These are phyloP conservation scores for Sitophilus oryzae DNA, from an alignment of 1,140 invertebrate genomes.

Conservation along the genomic window DNA sequence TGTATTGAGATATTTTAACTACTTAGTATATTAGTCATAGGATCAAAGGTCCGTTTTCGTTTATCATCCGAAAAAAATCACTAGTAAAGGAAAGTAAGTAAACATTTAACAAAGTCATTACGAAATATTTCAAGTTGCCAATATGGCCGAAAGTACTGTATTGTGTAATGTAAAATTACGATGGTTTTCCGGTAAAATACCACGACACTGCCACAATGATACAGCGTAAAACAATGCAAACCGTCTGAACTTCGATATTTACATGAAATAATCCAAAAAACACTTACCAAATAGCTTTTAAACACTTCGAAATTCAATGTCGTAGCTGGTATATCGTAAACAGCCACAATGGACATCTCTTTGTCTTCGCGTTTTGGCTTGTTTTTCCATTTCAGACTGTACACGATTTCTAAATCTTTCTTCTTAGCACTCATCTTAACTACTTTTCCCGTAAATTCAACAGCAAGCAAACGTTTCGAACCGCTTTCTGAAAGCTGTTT, in stretches of 20 bases:
- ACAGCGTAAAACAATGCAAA: not conserved
- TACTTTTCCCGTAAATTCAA: too few relatives aligned
- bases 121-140: too few relatives aligned
- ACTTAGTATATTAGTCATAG: too few relatives aligned
- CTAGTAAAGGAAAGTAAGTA: too few relatives aligned
- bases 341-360: slow-evolving; percentile 37
- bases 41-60: too few relatives aligned
- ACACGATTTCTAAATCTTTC: slow-evolving; percentile 40
- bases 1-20: too few relatives aligned
- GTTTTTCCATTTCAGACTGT: slow-evolving; percentile 43
- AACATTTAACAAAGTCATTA: too few relatives aligned
- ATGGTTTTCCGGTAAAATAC: too few relatives aligned
- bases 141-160: not conserved
- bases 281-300: slow-evolving; percentile 44
- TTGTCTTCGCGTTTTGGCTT: slow-evolving; percentile 35
- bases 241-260: too few relatives aligned
- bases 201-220: not conserved
- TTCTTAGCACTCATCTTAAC: slow-evolving; percentile 32
- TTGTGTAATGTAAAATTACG: too few relatives aligned
- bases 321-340: slow-evolving; percentile 41
- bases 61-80: too few relatives aligned
- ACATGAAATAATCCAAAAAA: too few relatives aligned
- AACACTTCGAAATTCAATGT: slow-evolving; percentile 42
- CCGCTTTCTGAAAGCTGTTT: not conserved
- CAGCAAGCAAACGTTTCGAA: not conserved